Evolutionary conservation across 1,140 invertebrate species (phyloP).

Genomic region (Odontomachus brunneus): DNA sequence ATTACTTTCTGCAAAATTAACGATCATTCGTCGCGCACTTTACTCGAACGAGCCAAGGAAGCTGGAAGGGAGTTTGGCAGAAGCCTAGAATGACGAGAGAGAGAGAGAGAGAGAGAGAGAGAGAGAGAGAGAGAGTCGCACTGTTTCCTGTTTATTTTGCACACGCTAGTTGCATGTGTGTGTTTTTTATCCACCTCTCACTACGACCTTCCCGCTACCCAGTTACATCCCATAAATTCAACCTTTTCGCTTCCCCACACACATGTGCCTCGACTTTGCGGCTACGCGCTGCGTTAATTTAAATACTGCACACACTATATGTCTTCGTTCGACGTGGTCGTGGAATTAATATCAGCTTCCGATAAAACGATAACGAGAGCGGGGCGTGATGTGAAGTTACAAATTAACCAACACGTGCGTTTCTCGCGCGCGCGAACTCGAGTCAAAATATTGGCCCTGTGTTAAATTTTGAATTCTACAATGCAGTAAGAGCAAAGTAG

Average conservation of each 20-base stretch:
- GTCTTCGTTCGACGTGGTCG: slow-evolving; percentile 26
- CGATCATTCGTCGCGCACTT: slow-evolving; percentile 36
- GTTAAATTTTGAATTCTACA: too few species aligned
- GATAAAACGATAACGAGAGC: slow-evolving; percentile 6
- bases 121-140: background rate
- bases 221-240: slow-evolving; percentile 34
- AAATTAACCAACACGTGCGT: slow-evolving; percentile 28
- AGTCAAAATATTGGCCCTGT: too few species aligned
- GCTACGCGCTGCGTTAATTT: slow-evolving; percentile 34
- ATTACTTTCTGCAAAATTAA: slow-evolving; percentile 69
- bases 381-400: slow-evolving; percentile 1
- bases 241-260: background rate
- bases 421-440: background rate
- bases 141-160: slow-evolving; percentile 38
- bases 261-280: background rate
- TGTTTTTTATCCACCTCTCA: slow-evolving; percentile 22
- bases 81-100: slow-evolving; percentile 14
- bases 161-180: background rate
- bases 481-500: too few species aligned
- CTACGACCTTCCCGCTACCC: slow-evolving; percentile 30
- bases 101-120: background rate
- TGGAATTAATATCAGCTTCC: slow-evolving; percentile 50
- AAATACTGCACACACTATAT: slow-evolving; percentile 13
- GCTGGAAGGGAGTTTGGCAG: slow-evolving; percentile 4
- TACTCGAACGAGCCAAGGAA: slow-evolving; percentile 27